These are phyloP conservation scores for Serinus canaria DNA, from an alignment of 2,113 vertebrate genomes.

Conservation along the genomic window DNA sequence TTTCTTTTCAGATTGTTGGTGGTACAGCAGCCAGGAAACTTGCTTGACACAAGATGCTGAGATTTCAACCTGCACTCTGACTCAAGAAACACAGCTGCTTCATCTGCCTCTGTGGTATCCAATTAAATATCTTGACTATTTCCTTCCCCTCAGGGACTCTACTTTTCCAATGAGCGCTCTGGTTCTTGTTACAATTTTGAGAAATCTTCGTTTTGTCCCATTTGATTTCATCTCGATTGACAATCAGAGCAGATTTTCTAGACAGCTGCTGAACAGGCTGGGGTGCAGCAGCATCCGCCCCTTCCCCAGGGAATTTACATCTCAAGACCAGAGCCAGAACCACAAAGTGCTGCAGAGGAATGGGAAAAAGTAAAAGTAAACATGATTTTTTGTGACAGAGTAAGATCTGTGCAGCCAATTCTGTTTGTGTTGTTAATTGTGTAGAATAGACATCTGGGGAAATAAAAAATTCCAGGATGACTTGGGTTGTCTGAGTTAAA, in stretches of 20 bases:
- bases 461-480: accelerated
- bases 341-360: neutral
- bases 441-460: neutral
- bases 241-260: neutral
- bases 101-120: neutral
- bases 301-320: neutral
- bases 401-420: neutral
- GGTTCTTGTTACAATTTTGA: neutral
- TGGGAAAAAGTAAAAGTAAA: neutral
- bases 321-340: neutral
- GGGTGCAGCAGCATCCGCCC: neutral
- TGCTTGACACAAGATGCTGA: neutral
- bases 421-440: neutral
- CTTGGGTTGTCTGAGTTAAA: neutral
- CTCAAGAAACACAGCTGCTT: neutral
- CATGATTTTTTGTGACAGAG: neutral
- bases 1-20: neutral
- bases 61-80: neutral
- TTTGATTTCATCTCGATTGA: neutral
- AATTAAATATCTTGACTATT: neutral
- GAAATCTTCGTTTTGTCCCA: neutral
- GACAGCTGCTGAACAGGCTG: neutral
- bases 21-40: neutral
- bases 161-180: neutral
- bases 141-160: neutral